Percentiles rank a stretch among this genome's conserved stretches.
phyloP scores from a whole-genome alignment of 1,140 invertebrate species.

The Mesaphorura yosii region DNA sequence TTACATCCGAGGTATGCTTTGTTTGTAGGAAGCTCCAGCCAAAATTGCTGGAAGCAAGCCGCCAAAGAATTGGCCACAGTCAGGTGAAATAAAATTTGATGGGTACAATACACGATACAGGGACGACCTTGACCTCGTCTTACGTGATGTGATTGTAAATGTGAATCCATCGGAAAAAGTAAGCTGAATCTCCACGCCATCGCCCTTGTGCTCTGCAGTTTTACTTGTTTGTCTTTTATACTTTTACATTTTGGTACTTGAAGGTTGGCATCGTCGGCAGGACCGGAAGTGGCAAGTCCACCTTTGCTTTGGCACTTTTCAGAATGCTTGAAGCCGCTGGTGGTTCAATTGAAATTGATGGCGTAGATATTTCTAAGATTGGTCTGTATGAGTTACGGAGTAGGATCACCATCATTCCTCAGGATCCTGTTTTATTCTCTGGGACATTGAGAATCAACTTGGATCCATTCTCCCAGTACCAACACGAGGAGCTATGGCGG shows the following conservation, averaged over 20 bases:
- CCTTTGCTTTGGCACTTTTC: slow-evolving; percentile 34
- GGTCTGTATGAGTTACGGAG: slow-evolving; percentile 34
- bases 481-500: slow-evolving; percentile 65
- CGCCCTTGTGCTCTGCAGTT: too few species aligned
- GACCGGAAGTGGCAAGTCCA: slow-evolving; percentile 14
- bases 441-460: slow-evolving; percentile 68
- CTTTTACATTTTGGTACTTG: slow-evolving; percentile 6
- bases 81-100: background rate
- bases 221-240: background rate
- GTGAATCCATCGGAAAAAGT: slow-evolving; percentile 29
- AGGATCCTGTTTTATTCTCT: slow-evolving; percentile 48
- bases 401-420: slow-evolving; percentile 44
- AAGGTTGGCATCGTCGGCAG: slow-evolving; percentile 27
- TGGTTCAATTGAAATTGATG: slow-evolving; percentile 34
- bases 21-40: background rate
- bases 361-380: slow-evolving; percentile 36
- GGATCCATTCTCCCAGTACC: slow-evolving; percentile 67
- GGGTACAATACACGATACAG: background rate
- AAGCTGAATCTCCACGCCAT: slow-evolving; percentile 19
- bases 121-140: background rate
- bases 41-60: background rate
- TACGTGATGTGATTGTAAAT: background rate
- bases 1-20: background rate
- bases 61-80: background rate
- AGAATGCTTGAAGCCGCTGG: slow-evolving; percentile 38